Percentiles rank a stretch among this genome's conserved stretches.
Evolutionary conservation across 1,140 invertebrate species (phyloP).

Genomic region (Daktulosphaira vitifoliae): DNA sequence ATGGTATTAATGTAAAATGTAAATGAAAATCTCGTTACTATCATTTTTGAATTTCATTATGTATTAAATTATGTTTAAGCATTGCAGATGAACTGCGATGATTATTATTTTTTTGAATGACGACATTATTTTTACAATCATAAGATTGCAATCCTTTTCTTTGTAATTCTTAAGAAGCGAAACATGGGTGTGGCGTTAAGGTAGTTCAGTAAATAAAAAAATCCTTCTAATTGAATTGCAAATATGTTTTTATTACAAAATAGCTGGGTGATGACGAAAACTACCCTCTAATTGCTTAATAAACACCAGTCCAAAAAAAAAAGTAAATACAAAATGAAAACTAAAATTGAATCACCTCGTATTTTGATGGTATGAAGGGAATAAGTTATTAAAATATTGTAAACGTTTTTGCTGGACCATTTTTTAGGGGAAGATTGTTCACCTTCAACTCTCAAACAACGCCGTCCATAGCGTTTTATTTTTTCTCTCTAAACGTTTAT

Average conservation of each 20-base stretch:
- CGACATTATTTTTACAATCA: not conserved
- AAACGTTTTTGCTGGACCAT: conserved; percentile 17
- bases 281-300: conserved; percentile 32
- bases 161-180: not conserved
- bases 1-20: too few relatives aligned
- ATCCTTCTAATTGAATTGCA: conserved; percentile 30
- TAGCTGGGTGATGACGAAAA: conserved; percentile 4
- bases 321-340: conserved; percentile 2
- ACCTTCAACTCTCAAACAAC: conserved; percentile 18
- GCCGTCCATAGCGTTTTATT: not conserved
- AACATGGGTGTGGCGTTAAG: not conserved
- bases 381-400: conserved; percentile 33
- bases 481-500: conserved; percentile 16
- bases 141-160: conserved; percentile 8
- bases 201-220: not conserved
- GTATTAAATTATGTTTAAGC: too few relatives aligned
- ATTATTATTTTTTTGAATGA: not conserved
- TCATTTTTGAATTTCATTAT: too few relatives aligned
- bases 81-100: too few relatives aligned
- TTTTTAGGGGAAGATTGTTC: conserved; percentile 1
- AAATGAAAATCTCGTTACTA: too few relatives aligned
- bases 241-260: conserved; percentile 32
- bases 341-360: conserved; percentile 24
- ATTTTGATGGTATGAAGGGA: not conserved
- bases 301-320: conserved; percentile 31